Conservation (phyloP, 2,797 vertebrate species). For the Botia kubotai region DNA sequence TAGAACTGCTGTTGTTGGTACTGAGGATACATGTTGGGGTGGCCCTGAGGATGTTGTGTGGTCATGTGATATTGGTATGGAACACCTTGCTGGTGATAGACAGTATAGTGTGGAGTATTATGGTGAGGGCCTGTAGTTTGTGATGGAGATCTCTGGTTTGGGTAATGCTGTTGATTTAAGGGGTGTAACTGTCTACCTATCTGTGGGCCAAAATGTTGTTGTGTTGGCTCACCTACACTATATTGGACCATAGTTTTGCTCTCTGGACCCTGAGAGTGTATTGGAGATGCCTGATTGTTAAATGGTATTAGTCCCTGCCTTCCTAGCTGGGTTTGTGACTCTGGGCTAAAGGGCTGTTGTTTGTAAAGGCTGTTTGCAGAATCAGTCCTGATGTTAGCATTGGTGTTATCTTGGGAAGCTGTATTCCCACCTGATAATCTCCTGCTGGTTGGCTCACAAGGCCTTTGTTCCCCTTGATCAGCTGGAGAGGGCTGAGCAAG, state of each 20-base stretch:
- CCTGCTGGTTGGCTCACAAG: conserved; percentile 72
- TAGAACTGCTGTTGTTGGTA: conserved; percentile 85
- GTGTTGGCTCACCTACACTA: conserved; percentile 62
- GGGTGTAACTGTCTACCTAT: conserved; percentile 71
- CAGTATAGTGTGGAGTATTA: conserved; percentile 76
- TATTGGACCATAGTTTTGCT: conserved; percentile 70
- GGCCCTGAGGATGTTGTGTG: conserved; percentile 74
- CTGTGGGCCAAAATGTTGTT: conserved; percentile 71
- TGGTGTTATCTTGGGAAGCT: conserved; percentile 57
- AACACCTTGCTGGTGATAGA: conserved; percentile 83
- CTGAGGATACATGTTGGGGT: conserved; percentile 82
- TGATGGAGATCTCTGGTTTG: conserved; percentile 69
- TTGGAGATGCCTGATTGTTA: conserved; percentile 61
- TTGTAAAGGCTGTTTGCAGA: conserved; percentile 66
- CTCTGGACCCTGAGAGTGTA: conserved; percentile 66
- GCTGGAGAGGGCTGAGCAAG: conserved; percentile 73
- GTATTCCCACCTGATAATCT: conserved; percentile 51
- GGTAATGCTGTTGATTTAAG: conserved; percentile 78
- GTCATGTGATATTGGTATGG: conserved; percentile 84
- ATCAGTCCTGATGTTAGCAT: conserved; percentile 60
- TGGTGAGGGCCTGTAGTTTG: conserved; percentile 72
- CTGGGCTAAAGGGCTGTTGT: conserved; percentile 71
- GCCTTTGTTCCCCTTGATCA: conserved; percentile 74
- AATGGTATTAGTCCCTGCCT: conserved; percentile 59
- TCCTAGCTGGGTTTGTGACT: conserved; percentile 55